These are phyloP conservation scores for Aptenodytes forsteri DNA, from an alignment of 2,113 vertebrate genomes.

Conservation along the genomic window DNA sequence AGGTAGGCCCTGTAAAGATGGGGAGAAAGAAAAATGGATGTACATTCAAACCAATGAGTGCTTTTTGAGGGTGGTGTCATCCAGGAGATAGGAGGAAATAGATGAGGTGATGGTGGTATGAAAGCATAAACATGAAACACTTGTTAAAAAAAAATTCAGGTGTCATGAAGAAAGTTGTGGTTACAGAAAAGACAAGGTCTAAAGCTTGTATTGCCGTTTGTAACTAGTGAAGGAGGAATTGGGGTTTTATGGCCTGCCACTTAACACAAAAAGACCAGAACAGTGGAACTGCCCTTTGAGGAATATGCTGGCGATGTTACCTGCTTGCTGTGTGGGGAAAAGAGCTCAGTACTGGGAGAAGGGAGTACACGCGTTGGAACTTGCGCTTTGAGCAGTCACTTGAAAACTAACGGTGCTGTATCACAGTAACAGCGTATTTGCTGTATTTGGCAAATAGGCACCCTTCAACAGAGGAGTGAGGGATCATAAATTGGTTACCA, in stretches of 20 bases:
- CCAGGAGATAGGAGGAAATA: background rate
- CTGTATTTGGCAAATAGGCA: background rate
- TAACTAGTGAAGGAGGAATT: background rate
- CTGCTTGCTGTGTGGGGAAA: background rate
- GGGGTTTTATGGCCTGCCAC: background rate
- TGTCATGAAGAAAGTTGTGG: background rate
- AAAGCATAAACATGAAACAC: background rate
- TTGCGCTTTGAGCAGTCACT: background rate
- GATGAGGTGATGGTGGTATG: background rate
- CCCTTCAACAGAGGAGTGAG: background rate
- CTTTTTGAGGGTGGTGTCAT: background rate
- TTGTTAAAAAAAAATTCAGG: background rate
- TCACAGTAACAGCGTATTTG: background rate
- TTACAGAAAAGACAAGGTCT: background rate
- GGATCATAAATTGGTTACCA: background rate
- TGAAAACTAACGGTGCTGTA: background rate
- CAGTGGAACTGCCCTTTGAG: background rate
- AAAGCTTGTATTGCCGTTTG: background rate
- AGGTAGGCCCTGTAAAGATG: background rate
- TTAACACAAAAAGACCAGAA: accelerated
- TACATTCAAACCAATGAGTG: background rate
- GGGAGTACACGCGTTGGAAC: accelerated
- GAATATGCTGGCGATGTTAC: background rate
- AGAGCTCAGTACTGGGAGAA: background rate
- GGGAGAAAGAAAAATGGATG: background rate